Percentiles rank a stretch among this genome's conserved stretches.
Evolutionary conservation across 64 coral and sea anemone species (phyloP).

Genomic region (Exaiptasia diaphana): DNA sequence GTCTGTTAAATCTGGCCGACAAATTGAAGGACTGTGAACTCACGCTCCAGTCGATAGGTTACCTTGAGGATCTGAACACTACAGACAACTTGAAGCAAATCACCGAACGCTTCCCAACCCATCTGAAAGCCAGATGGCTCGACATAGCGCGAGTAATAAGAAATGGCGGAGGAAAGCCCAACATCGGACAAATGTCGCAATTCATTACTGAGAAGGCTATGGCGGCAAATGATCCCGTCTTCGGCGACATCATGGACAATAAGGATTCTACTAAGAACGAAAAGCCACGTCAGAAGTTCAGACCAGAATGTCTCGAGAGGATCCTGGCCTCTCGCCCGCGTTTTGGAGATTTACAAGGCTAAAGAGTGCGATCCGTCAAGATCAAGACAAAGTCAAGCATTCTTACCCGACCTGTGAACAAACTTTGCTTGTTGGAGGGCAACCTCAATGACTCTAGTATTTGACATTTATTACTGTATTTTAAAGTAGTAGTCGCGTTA

Average conservation of each 20-base stretch:
- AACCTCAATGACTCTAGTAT: too few species aligned
- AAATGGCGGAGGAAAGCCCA: not conserved
- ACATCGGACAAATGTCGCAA: conserved; percentile 8
- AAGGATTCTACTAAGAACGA: not conserved
- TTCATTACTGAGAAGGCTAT: conserved; percentile 23
- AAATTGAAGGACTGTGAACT: conserved; percentile 41
- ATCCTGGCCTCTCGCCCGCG: not conserved
- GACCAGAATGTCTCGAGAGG: not conserved
- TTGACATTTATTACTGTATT: too few species aligned
- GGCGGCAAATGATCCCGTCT: conserved; percentile 36
- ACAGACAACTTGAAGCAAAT: conserved; percentile 33
- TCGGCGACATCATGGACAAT: not conserved
- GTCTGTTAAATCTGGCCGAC: conserved; percentile 32
- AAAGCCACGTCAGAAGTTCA: not conserved
- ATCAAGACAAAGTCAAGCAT: not conserved
- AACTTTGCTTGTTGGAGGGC: conserved; percentile 14
- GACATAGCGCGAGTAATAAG: not conserved
- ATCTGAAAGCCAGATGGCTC: conserved; percentile 25
- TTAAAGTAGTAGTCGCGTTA: too few species aligned
- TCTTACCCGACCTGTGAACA: conserved; percentile 6
- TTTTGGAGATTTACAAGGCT: not conserved
- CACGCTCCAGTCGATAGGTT: conserved; percentile 15
- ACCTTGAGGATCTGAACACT: conserved; percentile 38
- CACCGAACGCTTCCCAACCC: conserved; percentile 1
- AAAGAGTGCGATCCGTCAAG: not conserved